These are phyloP conservation scores for Protosalanx chinensis DNA, from an alignment of 2,797 vertebrate genomes.

Conservation along the genomic window DNA sequence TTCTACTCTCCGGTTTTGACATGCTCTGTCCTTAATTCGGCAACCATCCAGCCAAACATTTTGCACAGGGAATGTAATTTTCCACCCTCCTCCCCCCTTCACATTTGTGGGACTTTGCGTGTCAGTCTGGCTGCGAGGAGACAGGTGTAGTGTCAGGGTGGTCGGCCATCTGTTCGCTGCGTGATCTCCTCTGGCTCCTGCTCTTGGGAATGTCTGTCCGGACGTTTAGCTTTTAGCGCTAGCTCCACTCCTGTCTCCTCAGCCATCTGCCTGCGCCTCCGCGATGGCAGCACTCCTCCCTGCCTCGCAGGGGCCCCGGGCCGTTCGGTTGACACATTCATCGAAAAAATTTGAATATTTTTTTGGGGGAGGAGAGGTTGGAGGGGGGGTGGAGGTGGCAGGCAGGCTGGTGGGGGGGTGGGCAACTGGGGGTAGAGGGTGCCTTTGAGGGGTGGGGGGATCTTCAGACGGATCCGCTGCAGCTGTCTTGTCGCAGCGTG, in stretches of 20 bases:
- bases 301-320: conserved; percentile 17
- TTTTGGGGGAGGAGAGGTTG: no score
- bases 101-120: not conserved
- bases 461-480: no score
- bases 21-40: not conserved
- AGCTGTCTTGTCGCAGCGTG: no score
- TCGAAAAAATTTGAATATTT: not conserved
- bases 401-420: not conserved
- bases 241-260: conserved; percentile 39
- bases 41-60: conserved; percentile 6
- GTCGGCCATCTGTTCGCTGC: conserved; percentile 55
- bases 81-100: no score
- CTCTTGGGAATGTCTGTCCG: conserved; percentile 20
- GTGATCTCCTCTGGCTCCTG: conserved; percentile 20
- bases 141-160: conserved; percentile 48
- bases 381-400: no score
- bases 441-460: not conserved
- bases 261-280: conserved; percentile 56
- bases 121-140: conserved; percentile 28
- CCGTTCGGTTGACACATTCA: not conserved
- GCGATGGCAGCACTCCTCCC: conserved; percentile 25
- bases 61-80: conserved; percentile 18
- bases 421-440: conserved; percentile 45
- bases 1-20: not conserved
- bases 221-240: not conserved